These are phyloP conservation scores for Zele albiditarsus DNA, from an alignment of 2,888 invertebrate species.

Conservation along the genomic window DNA sequence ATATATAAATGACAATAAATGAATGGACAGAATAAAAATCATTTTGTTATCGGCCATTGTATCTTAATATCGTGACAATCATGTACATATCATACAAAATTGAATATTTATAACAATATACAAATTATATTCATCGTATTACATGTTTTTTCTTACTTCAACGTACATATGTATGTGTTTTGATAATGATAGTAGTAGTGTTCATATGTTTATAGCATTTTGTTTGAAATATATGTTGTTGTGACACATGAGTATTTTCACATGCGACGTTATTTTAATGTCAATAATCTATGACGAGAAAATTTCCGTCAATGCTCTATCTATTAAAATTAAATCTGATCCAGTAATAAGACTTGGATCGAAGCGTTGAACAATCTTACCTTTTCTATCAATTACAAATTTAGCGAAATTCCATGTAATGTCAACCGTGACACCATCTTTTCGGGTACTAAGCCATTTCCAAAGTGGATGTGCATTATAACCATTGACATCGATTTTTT, in stretches of 20 bases:
- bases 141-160: not conserved
- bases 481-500: conserved; percentile 67
- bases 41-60: not conserved
- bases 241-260: too few relatives aligned
- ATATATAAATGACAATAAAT: not conserved
- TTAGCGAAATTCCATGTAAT: conserved; percentile 93
- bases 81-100: not conserved
- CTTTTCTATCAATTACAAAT: conserved; percentile 83
- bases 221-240: too few relatives aligned
- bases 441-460: conserved; percentile 70
- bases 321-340: conserved; percentile 71
- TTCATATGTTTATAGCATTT: too few relatives aligned
- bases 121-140: not conserved
- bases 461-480: conserved; percentile 72
- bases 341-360: conserved; percentile 73
- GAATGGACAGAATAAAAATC: not conserved
- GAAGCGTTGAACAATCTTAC: conserved; percentile 78
- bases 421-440: conserved; percentile 74
- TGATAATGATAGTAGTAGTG: too few relatives aligned
- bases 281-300: not conserved
- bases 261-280: too few relatives aligned
- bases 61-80: not conserved
- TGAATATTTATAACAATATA: not conserved
- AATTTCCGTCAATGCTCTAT: not conserved
- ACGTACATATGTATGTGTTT: not conserved